phyloP scores from a whole-genome alignment of 1,140 invertebrate species.

The Meteorus sp. region DNA sequence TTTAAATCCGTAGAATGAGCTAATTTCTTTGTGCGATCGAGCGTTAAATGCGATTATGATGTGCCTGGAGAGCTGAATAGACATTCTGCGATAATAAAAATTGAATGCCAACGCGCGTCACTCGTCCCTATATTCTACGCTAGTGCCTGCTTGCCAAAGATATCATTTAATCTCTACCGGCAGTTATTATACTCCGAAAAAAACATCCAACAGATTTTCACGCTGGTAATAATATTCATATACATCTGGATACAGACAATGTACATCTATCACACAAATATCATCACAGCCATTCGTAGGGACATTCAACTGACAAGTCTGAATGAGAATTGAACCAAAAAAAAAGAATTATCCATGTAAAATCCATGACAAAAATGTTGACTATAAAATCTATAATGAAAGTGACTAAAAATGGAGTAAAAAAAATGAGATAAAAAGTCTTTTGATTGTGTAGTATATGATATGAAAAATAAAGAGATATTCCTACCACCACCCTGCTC shows the following conservation, averaged over 20 bases:
- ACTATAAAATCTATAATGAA: too few relatives aligned
- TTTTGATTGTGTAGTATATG: not conserved
- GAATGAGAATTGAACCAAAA: too few relatives aligned
- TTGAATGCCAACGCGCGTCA: constrained; percentile 32
- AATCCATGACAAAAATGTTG: too few relatives aligned
- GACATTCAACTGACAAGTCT: too few relatives aligned
- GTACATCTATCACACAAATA: too few relatives aligned
- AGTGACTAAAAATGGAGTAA: too few relatives aligned
- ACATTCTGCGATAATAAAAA: constrained; percentile 39
- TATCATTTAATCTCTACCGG: constrained; percentile 35
- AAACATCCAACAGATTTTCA: constrained; percentile 13
- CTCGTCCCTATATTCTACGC: not conserved
- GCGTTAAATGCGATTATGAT: constrained; percentile 41
- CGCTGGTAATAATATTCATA: too few relatives aligned
- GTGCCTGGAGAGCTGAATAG: constrained; percentile 32
- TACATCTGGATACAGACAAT: not conserved
- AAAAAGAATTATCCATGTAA: too few relatives aligned
- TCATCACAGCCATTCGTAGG: too few relatives aligned
- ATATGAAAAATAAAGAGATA: not conserved
- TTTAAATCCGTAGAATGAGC: constrained; percentile 36
- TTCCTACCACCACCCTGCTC: constrained; percentile 19
- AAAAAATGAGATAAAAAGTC: too few relatives aligned
- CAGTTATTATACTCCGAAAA: constrained; percentile 12
- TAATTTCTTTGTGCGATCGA: constrained; percentile 40
- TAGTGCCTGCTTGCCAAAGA: constrained; percentile 32